Conservation (phyloP, 2,888 invertebrate species). For the Nowickia ferox region DNA sequence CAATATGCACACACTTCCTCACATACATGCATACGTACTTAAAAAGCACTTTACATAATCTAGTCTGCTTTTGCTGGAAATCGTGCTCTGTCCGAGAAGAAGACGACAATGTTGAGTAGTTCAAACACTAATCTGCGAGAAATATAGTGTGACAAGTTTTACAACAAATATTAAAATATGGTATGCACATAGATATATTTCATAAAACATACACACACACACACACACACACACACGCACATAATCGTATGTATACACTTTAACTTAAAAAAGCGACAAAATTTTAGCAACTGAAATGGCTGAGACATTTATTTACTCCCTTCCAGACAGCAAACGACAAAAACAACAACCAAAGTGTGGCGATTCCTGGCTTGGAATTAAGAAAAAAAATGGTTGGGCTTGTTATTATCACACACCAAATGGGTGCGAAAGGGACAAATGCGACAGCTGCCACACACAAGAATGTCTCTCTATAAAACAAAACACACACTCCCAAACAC, state of each 20-base stretch:
- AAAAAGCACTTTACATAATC: constrained; percentile 36
- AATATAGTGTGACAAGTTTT: constrained; percentile 76
- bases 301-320: constrained; percentile 66
- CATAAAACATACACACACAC: constrained; percentile 37
- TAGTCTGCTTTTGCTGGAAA: constrained; percentile 50
- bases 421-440: constrained; percentile 70
- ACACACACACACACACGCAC: constrained; percentile 48
- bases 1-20: neutral
- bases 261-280: constrained; percentile 58
- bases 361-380: constrained; percentile 34
- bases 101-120: constrained; percentile 59
- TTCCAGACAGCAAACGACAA: constrained; percentile 45
- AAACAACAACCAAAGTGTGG: constrained; percentile 49
- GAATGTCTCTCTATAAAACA: constrained; percentile 42
- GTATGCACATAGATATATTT: neutral
- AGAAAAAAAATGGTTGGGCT: constrained; percentile 59
- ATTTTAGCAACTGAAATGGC: constrained; percentile 64
- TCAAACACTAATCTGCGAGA: constrained; percentile 67
- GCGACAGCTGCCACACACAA: constrained; percentile 61
- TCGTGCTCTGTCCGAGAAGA: constrained; percentile 43
- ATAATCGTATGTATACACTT: too few species aligned
- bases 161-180: constrained; percentile 73
- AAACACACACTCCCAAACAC: constrained; percentile 16
- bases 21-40: neutral
- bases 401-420: constrained; percentile 28